Conservation (phyloP, 2,113 vertebrate species). For the Platysteira castanea region DNA sequence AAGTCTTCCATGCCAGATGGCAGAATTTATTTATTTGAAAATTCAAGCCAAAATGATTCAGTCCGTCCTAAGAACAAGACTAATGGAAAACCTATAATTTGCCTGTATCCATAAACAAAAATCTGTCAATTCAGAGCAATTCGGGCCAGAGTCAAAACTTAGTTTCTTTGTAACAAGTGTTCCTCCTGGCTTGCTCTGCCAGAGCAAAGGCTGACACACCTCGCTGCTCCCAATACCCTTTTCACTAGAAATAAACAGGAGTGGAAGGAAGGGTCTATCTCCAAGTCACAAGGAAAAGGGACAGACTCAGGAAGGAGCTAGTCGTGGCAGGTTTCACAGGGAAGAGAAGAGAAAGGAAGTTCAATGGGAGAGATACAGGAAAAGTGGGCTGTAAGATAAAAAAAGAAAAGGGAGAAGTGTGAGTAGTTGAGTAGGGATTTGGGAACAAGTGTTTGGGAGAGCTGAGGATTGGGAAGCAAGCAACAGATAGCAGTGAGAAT, state of each 20-base stretch:
- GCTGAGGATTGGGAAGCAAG: neutral
- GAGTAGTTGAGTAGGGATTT: neutral
- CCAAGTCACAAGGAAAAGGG: neutral
- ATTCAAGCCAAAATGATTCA: neutral
- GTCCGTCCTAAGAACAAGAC: neutral
- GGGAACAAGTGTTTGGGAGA: fast-evolving
- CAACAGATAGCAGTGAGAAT: neutral
- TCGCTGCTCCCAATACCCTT: neutral
- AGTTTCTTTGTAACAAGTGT: neutral
- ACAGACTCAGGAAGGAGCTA: neutral
- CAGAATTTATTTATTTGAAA: neutral
- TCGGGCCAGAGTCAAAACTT: neutral
- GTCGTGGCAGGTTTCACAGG: neutral
- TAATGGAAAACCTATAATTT: neutral
- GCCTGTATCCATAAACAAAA: neutral
- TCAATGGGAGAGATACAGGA: neutral
- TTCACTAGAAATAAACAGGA: neutral
- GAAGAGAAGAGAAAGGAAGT: neutral
- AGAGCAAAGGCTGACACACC: neutral
- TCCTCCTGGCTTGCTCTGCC: neutral
- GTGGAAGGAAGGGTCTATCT: neutral
- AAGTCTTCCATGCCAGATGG: neutral
- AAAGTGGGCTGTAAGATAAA: neutral
- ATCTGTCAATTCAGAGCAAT: neutral
- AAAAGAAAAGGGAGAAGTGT: neutral